These are phyloP conservation scores for Meta bourneti DNA, from an alignment of 2,888 invertebrate genomes.

Conservation along the genomic window DNA sequence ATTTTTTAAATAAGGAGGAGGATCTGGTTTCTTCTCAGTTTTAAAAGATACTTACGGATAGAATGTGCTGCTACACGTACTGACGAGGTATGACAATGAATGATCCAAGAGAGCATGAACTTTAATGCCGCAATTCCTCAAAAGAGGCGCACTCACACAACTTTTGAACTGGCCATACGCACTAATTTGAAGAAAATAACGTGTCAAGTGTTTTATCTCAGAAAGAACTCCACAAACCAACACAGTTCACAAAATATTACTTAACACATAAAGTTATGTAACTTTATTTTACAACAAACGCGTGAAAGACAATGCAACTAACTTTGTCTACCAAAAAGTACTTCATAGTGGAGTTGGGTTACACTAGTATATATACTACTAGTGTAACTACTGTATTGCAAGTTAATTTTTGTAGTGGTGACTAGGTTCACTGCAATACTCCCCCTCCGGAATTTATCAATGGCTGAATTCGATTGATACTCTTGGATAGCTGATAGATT, in stretches of 20 bases:
- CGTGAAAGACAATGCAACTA: too few relatives aligned
- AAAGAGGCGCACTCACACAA: conserved; percentile 77
- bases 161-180: conserved; percentile 78
- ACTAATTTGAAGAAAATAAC: conserved; percentile 49
- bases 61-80: conserved; percentile 70
- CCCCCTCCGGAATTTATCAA: too few relatives aligned
- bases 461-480: too few relatives aligned
- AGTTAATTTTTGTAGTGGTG: too few relatives aligned
- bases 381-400: too few relatives aligned
- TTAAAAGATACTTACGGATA: conserved; percentile 68
- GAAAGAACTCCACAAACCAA: not conserved
- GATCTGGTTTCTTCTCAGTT: too few relatives aligned
- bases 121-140: conserved; percentile 77
- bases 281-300: not conserved
- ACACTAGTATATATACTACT: too few relatives aligned
- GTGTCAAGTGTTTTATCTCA: not conserved
- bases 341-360: too few relatives aligned
- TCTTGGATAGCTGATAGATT: too few relatives aligned
- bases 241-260: not conserved
- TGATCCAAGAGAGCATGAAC: conserved; percentile 77
- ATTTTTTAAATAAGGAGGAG: too few relatives aligned
- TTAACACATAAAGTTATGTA: not conserved
- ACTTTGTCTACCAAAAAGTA: too few relatives aligned
- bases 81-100: conserved; percentile 72
- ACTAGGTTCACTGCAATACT: too few relatives aligned